phyloP scores from a whole-genome alignment of 2,797 vertebrate species.

The Pagetopsis macropterus region DNA sequence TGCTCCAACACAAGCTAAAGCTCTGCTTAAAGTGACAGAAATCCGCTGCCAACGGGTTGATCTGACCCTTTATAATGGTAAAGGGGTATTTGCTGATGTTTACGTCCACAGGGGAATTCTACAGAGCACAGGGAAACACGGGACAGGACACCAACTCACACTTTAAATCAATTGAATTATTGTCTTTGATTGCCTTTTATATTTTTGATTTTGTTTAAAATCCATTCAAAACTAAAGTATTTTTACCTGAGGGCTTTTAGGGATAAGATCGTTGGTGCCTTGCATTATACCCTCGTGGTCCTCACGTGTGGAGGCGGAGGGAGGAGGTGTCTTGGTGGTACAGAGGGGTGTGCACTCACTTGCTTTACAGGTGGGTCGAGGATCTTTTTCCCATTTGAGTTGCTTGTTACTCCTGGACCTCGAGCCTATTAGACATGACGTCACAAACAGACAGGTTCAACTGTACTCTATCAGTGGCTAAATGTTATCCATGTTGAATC shows the following conservation, averaged over 20 bases:
- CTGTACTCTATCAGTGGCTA: conserved; percentile 1
- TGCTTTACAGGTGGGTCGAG: conserved; percentile 4
- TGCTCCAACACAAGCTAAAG: conserved; percentile 80
- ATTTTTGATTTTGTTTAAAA: neutral
- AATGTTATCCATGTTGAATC: conserved; percentile 22
- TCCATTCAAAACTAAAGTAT: neutral
- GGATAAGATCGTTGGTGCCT: conserved; percentile 2
- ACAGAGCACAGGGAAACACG: conserved; percentile 40
- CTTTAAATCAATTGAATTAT: neutral
- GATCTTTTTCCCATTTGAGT: conserved; percentile 37
- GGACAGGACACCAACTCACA: conserved; percentile 19
- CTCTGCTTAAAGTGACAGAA: conserved; percentile 83
- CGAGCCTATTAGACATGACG: conserved; percentile 32
- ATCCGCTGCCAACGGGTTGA: conserved; percentile 76
- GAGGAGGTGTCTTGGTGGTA: conserved; percentile 49
- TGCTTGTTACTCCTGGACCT: conserved; percentile 48
- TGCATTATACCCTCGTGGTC: conserved; percentile 14
- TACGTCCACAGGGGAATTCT: conserved; percentile 61
- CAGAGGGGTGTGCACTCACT: conserved; percentile 29
- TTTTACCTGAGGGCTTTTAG: conserved; percentile 57
- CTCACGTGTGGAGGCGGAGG: conserved; percentile 53
- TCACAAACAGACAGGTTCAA: conserved; percentile 26
- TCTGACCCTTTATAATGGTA: conserved; percentile 75
- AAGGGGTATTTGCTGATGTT: conserved; percentile 65
- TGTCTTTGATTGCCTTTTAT: neutral